Evolutionary conservation across 2,888 invertebrate genomes (phyloP).

Genomic region (Molorchus minor): DNA sequence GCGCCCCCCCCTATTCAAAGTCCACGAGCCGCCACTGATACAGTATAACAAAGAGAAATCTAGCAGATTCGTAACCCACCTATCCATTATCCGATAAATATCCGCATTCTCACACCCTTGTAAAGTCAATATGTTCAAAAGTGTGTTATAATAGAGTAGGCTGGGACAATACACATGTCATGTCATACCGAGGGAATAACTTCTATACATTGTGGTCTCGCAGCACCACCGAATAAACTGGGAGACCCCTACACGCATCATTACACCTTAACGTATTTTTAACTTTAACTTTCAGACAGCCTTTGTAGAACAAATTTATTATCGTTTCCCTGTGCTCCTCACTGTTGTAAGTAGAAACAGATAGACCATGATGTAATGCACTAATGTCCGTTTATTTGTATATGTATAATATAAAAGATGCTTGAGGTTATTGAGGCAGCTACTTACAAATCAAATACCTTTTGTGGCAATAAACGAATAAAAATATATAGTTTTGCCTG

Average conservation of each 20-base stretch:
- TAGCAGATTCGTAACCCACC: slow-evolving; percentile 19
- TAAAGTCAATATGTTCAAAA: slow-evolving; percentile 61
- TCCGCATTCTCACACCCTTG: slow-evolving; percentile 53
- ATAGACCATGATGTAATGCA: too few relatives aligned
- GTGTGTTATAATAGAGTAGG: slow-evolving; percentile 61
- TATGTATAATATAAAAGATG: too few relatives aligned
- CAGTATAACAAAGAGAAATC: too few relatives aligned
- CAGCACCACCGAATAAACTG: slow-evolving; percentile 40
- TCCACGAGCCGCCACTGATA: too few relatives aligned
- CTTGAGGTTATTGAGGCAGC: too few relatives aligned
- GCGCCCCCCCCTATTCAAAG: too few relatives aligned
- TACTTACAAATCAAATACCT: too few relatives aligned
- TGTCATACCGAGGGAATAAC: slow-evolving; percentile 52
- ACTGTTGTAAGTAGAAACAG: too few relatives aligned
- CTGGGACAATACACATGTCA: slow-evolving; percentile 61
- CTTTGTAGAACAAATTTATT: slow-evolving; percentile 17
- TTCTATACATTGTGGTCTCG: slow-evolving; percentile 46
- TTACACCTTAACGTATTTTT: slow-evolving; percentile 49
- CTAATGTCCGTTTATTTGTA: too few relatives aligned
- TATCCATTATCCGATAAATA: slow-evolving; percentile 44
- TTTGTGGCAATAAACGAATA: too few relatives aligned
- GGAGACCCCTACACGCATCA: slow-evolving; percentile 53
- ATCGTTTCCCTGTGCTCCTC: too few relatives aligned
- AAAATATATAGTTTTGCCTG: too few relatives aligned
- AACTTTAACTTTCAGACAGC: slow-evolving; percentile 4